Conservation (phyloP, 1,140 invertebrate genomes). For the Drosophila carrolli region DNA sequence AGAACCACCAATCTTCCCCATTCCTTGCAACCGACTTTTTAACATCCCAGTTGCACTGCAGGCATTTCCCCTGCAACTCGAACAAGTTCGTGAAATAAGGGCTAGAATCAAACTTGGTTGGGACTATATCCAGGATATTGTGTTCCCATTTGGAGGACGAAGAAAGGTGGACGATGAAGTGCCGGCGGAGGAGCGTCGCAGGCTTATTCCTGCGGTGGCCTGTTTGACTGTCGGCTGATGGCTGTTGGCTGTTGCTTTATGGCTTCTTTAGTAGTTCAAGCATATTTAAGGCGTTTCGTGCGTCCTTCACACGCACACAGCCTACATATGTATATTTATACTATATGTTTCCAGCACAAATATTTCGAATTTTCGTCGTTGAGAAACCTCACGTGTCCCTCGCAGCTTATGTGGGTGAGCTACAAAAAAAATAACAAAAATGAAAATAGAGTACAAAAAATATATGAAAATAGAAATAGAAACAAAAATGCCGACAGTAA, state of each 20-base stretch:
- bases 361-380: slow-evolving; percentile 51
- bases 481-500: slow-evolving; percentile 40
- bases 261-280: slow-evolving; percentile 74
- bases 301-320: slow-evolving; percentile 47
- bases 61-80: slow-evolving; percentile 51
- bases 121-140: not conserved
- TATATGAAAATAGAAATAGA: slow-evolving; percentile 39
- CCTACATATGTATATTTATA: slow-evolving; percentile 24
- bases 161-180: slow-evolving; percentile 27
- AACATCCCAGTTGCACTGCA: slow-evolving; percentile 6
- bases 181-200: slow-evolving; percentile 32
- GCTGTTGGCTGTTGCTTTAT: slow-evolving; percentile 66
- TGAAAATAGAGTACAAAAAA: slow-evolving; percentile 31
- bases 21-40: slow-evolving; percentile 3
- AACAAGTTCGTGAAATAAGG: not conserved
- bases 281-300: slow-evolving; percentile 72
- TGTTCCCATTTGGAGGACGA: slow-evolving; percentile 1
- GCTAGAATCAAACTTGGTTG: not conserved
- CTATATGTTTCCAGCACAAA: slow-evolving; percentile 10
- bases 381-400: slow-evolving; percentile 63
- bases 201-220: slow-evolving; percentile 54
- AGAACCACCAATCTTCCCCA: not conserved
- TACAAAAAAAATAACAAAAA: slow-evolving; percentile 4
- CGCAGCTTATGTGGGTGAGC: slow-evolving; percentile 50
- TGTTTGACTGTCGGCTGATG: slow-evolving; percentile 58